Evolutionary conservation across 2,113 vertebrate species (phyloP).

Genomic region (rabbit (Oryctolagus cuniculus)): mOryCun1.1 NC_091434.1:95945001-95945500

Average conservation of each 20-base stretch:
- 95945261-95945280: slow-evolving; percentile 67
- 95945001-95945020: not conserved
- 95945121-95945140: not conserved
- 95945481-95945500: not conserved
- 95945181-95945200: not conserved
- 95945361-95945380: slow-evolving; percentile 54
- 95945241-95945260: not conserved
- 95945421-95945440: slow-evolving; percentile 43
- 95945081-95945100: not conserved
- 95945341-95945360: slow-evolving; percentile 51
- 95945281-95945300: slow-evolving; percentile 69
- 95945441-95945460: not conserved
- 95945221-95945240: not conserved
- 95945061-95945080: not conserved
- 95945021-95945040: not conserved
- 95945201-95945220: not conserved
- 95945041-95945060: not conserved
- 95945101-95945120: not conserved
- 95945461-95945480: not conserved
- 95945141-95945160: not conserved
- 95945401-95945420: slow-evolving; percentile 34
- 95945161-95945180: not conserved
- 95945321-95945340: slow-evolving; percentile 61
- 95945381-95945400: slow-evolving; percentile 46
- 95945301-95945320: slow-evolving; percentile 62